Conservation (phyloP, 2,797 vertebrate genomes). For the Psittacula derbiana region DNA sequence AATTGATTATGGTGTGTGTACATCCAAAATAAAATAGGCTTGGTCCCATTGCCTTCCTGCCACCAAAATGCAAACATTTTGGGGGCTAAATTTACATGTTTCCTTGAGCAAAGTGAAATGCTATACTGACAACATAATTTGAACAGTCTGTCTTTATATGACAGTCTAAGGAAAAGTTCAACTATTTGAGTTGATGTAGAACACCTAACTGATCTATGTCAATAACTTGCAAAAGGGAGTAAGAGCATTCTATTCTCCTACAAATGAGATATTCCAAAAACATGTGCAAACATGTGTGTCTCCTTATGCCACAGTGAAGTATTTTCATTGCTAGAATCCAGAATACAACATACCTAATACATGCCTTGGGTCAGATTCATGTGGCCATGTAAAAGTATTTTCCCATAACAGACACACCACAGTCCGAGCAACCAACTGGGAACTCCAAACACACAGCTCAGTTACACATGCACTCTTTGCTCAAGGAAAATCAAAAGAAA, state of each 20-base stretch:
- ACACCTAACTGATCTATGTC: neutral
- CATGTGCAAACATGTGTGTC: fast-evolving
- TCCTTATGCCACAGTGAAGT: neutral
- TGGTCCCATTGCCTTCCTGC: neutral
- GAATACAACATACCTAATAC: neutral
- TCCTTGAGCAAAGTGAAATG: neutral
- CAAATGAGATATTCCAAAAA: neutral
- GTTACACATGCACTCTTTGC: neutral
- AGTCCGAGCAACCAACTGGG: fast-evolving
- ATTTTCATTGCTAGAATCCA: neutral
- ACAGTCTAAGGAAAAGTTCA: neutral
- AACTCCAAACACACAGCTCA: neutral
- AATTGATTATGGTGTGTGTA: slow-evolving; percentile 15
- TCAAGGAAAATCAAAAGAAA: neutral
- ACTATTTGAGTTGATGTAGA: neutral
- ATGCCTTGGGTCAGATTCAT: fast-evolving
- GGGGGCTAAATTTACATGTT: neutral
- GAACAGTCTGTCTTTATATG: neutral
- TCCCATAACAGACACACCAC: neutral
- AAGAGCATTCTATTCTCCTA: neutral
- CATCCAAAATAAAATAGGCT: neutral
- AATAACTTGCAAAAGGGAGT: neutral
- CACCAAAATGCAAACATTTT: neutral
- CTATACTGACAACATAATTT: neutral
- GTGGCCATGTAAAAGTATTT: neutral